phyloP scores from a whole-genome alignment of 2,797 vertebrate genomes.

The Coilia nasus region DNA sequence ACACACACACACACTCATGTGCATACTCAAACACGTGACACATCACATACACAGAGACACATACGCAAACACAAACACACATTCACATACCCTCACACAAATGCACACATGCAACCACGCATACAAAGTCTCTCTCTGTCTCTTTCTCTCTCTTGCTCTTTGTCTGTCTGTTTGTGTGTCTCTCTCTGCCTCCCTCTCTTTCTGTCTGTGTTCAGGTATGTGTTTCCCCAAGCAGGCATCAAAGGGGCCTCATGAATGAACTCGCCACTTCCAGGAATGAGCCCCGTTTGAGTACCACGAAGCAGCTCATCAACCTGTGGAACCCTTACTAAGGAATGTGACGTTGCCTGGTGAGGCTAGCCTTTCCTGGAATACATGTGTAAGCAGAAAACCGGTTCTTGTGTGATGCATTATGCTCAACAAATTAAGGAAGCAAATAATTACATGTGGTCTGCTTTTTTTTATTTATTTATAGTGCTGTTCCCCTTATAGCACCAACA shows the following conservation, averaged over 20 bases:
- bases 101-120: not conserved
- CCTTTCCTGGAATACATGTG: not conserved
- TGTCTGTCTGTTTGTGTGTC: too few species aligned
- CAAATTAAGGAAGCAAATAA: not conserved
- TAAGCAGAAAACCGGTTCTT: not conserved
- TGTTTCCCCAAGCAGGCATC: not conserved
- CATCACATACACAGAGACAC: too few species aligned
- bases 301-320: not conserved
- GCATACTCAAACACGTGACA: too few species aligned
- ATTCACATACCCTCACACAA: conserved; percentile 17
- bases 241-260: not conserved
- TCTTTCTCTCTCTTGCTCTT: too few species aligned
- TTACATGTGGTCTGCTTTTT: not conserved
- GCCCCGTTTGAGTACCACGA: not conserved
- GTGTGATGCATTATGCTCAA: not conserved
- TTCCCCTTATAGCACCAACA: not conserved
- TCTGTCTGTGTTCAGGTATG: not conserved
- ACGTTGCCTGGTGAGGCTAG: not conserved
- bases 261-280: not conserved
- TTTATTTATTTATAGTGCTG: not conserved
- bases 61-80: not conserved
- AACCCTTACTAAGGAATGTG: not conserved
- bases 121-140: not conserved
- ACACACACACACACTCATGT: not conserved
- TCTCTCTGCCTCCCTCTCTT: too few species aligned